Conservation (phyloP, 2,888 invertebrate species). For the Sinelater perroti region DNA sequence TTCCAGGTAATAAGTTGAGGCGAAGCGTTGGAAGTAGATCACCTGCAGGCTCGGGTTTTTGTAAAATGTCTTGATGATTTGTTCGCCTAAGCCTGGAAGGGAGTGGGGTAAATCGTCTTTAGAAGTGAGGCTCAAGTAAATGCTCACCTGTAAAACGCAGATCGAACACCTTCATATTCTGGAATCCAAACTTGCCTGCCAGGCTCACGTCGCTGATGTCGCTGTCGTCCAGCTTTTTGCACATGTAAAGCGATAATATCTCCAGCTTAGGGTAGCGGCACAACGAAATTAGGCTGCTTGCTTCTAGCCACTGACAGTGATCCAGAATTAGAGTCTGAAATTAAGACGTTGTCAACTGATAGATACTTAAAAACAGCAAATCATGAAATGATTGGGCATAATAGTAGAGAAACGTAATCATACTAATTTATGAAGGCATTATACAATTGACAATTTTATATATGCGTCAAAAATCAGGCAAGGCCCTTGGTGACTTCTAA, state of each 20-base stretch:
- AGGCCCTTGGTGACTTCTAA: too few species aligned
- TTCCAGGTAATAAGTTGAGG: constrained; percentile 40
- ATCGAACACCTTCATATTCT: constrained; percentile 61
- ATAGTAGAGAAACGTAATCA: too few species aligned
- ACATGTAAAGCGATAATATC: constrained; percentile 71
- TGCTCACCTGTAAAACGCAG: constrained; percentile 56
- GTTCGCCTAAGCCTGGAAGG: constrained; percentile 52
- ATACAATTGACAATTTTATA: too few species aligned
- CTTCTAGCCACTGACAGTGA: constrained; percentile 77
- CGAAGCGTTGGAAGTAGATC: constrained; percentile 53
- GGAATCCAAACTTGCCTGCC: constrained; percentile 77
- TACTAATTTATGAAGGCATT: too few species aligned
- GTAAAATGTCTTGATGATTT: constrained; percentile 49
- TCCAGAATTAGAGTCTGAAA: constrained; percentile 74
- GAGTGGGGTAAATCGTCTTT: too few species aligned
- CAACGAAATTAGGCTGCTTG: constrained; percentile 75
- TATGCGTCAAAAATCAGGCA: too few species aligned
- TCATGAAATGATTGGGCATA: too few species aligned
- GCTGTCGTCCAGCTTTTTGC: constrained; percentile 71
- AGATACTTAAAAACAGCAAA: too few species aligned
- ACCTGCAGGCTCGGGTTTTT: constrained; percentile 47
- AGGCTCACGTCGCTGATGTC: constrained; percentile 75
- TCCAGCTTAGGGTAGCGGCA: constrained; percentile 73
- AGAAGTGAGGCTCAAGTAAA: too few species aligned
- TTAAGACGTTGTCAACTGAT: too few species aligned